Evolutionary conservation across 1,140 invertebrate species (phyloP).

Genomic region (Lordiphosa stackelbergi): DNA sequence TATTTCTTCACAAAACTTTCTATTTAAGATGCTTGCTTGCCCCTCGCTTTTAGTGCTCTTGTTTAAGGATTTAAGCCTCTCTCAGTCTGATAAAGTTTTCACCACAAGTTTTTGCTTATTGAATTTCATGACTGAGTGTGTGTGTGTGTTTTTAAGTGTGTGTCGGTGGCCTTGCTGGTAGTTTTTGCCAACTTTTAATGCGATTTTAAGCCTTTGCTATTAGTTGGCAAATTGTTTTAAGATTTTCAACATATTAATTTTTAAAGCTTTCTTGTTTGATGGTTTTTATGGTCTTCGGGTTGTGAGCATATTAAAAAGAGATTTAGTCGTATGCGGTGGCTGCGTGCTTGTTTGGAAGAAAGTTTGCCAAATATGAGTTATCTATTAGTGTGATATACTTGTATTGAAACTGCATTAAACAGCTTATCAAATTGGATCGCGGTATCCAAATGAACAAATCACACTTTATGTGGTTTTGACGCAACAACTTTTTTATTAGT

Average conservation of each 20-base stretch:
- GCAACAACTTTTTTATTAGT: no score
- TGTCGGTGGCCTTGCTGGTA: slow-evolving; percentile 31
- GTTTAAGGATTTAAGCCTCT: slow-evolving; percentile 55
- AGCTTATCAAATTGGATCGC: no score
- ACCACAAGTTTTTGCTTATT: slow-evolving; percentile 60
- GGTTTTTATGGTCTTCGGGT: slow-evolving; percentile 11
- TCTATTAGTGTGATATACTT: no score
- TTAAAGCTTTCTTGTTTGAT: slow-evolving; percentile 32
- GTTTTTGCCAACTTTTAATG: slow-evolving; percentile 64
- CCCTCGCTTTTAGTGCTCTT: slow-evolving; percentile 4
- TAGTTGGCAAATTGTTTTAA: slow-evolving; percentile 65
- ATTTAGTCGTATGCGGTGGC: no score
- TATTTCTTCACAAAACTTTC: slow-evolving; percentile 31
- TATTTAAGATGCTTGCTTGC: slow-evolving; percentile 25
- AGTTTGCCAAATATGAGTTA: no score
- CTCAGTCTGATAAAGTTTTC: slow-evolving; percentile 45
- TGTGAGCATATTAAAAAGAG: no score
- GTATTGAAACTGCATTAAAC: no score
- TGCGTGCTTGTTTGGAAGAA: no score
- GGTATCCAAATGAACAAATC: no score
- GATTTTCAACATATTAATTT: slow-evolving; percentile 69
- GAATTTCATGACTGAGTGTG: slow-evolving; percentile 39
- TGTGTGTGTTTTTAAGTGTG: slow-evolving; percentile 8
- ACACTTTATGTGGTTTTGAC: no score
- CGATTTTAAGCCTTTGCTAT: slow-evolving; percentile 69